Conservation (phyloP, 1,140 invertebrate species). For the Ptiloglossa arizonensis region DNA sequence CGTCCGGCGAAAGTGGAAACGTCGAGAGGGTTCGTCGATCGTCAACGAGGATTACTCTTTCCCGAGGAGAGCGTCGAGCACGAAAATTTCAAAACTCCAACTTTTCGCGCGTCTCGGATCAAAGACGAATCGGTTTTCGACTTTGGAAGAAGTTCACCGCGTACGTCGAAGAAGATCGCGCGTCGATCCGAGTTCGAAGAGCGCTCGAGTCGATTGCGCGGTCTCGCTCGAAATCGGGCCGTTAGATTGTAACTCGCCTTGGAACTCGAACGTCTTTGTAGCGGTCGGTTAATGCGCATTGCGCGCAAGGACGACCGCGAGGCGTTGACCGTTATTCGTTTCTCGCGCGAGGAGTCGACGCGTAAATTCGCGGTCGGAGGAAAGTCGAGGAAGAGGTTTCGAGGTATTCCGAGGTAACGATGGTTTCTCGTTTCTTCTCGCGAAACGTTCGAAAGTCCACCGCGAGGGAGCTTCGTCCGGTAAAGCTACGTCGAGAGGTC, state of each 20-base stretch:
- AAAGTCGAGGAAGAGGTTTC: too few species aligned
- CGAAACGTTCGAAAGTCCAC: background rate
- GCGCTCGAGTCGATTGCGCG: too few species aligned
- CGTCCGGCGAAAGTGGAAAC: too few species aligned
- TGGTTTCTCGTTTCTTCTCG: background rate
- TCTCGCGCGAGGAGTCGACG: background rate
- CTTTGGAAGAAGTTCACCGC: too few species aligned
- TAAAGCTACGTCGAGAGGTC: background rate
- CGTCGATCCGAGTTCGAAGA: background rate
- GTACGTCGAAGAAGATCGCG: background rate
- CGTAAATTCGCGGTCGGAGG: background rate
- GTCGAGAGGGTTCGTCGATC: too few species aligned
- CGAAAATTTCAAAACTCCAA: too few species aligned
- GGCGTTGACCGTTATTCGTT: constrained; percentile 13
- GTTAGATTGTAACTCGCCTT: constrained; percentile 74
- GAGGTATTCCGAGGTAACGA: too few species aligned
- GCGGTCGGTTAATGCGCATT: constrained; percentile 58
- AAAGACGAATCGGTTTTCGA: too few species aligned
- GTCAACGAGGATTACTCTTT: too few species aligned
- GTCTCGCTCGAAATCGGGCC: constrained; percentile 56
- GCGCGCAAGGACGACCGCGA: constrained; percentile 58
- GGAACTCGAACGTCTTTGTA: constrained; percentile 47
- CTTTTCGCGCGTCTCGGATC: too few species aligned
- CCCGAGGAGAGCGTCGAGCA: too few species aligned
- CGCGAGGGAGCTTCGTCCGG: background rate